Evolutionary conservation across 2,888 invertebrate genomes (phyloP), one percentile per base, ranked within the genome.

Genomic region (Clunio marinus): DNA sequence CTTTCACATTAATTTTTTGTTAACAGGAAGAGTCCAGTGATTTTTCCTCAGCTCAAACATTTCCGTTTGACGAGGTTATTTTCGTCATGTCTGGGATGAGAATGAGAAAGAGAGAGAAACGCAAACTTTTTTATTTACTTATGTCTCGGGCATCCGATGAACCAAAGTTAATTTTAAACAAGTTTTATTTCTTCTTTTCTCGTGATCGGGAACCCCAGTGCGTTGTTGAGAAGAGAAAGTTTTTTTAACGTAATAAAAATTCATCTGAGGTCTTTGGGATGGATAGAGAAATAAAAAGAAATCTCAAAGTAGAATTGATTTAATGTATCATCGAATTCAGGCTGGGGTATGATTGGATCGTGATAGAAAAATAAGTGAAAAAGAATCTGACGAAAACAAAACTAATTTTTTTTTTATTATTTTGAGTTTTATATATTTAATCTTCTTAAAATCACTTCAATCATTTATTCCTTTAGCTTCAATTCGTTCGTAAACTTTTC

Each of bases 381-480:
- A 32, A 13, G 5, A 8, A 8, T 32, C 35, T 32, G 13, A 32
- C 5, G 35, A 32, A 32, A 32, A 32, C 7, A 32, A 32, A 32
- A 32, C 13, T 32, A 8, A 32, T 5, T 8, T 32, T 32, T 5
- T 5, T 32, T 32, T 32, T 32, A 32, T 51, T 51, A 17, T 51
- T 51, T n/a, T n/a, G n/a, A n/a, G n/a, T n/a, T n/a, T n/a, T n/a
- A n/a, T n/a, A n/a, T n/a, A n/a, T n/a, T n/a, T n/a, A n/a, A n/a
- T n/a, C n/a, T n/a, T n/a, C n/a, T n/a, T 17, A n/a, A 51, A 51
- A 51, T 51, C 51, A 51, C 51, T 22, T 51, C 51, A 51, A 51
- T 51, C 51, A 51, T 20, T 41, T 15, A n/a, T n/a, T n/a, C n/a
- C n/a, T n/a, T n/a, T 10, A 41, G 41, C 7, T 5, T n/a, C 41